Percentiles rank a stretch among this genome's conserved stretches.
phyloP scores from a whole-genome alignment of 2,113 vertebrate species.

The Callithrix jacchus region DNA sequence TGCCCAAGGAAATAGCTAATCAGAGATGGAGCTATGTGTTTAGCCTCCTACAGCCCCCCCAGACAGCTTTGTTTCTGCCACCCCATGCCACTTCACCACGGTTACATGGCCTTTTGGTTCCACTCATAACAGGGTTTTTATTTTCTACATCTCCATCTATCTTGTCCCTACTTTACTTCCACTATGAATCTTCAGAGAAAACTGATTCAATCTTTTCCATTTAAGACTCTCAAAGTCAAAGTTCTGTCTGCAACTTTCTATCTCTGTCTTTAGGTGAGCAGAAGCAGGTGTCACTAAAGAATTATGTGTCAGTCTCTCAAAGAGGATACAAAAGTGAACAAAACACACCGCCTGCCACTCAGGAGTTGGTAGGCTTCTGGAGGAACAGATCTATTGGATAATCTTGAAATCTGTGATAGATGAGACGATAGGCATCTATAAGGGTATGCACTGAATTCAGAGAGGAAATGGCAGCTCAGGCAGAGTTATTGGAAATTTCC shows the following conservation, averaged over 20 bases:
- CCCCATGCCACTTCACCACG: rapidly evolving
- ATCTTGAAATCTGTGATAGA: not conserved
- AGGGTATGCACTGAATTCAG: not conserved
- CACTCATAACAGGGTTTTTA: not conserved
- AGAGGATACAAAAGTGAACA: not conserved
- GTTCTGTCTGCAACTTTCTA: not conserved
- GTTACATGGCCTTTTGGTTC: not conserved
- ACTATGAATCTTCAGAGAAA: not conserved
- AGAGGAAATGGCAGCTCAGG: not conserved
- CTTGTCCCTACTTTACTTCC: not conserved
- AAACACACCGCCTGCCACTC: not conserved
- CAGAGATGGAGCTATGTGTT: not conserved
- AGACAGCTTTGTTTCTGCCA: not conserved
- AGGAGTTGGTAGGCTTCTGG: too few relatives aligned
- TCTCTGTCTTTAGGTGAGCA: not conserved
- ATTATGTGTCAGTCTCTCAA: not conserved
- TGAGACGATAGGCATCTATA: not conserved
- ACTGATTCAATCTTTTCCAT: not conserved
- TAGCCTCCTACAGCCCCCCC: too few relatives aligned
- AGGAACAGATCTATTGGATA: not conserved
- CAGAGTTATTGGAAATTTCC: not conserved
- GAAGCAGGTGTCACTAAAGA: not conserved
- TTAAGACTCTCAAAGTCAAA: not conserved
- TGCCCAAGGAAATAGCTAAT: not conserved
- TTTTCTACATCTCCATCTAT: not conserved